Conservation (phyloP, 2,113 vertebrate genomes). For the Steatornis caripensis region DNA sequence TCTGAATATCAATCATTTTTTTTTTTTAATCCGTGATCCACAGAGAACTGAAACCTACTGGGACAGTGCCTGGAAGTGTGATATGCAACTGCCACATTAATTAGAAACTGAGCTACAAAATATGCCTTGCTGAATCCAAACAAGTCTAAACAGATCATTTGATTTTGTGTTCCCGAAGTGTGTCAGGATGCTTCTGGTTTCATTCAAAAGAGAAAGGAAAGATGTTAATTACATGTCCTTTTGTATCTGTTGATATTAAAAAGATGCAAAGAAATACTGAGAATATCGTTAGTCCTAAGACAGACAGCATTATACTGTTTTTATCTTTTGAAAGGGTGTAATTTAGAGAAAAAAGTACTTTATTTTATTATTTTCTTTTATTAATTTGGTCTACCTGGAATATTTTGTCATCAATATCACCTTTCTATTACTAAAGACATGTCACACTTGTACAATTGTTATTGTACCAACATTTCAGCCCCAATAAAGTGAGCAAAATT, state of each 20-base stretch:
- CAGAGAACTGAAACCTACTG: not conserved
- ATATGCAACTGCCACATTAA: not conserved
- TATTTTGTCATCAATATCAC: not conserved
- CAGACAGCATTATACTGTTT: not conserved
- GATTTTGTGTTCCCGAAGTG: not conserved
- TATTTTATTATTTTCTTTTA: not conserved
- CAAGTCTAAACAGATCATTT: not conserved
- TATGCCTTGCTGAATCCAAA: not conserved
- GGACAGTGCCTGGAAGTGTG: not conserved
- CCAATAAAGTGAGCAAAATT: not conserved
- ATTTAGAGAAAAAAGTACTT: not conserved
- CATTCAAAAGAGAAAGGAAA: not conserved
- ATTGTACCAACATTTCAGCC: not conserved
- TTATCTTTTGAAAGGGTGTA: not conserved
- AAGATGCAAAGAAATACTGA: not conserved
- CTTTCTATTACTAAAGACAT: not conserved
- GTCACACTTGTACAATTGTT: not conserved
- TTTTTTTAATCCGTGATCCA: not conserved
- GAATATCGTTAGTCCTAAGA: not conserved
- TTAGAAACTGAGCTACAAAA: conserved; percentile 13
- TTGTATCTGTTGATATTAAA: not conserved
- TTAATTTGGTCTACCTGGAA: not conserved
- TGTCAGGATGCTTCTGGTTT: not conserved
- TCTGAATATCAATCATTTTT: not conserved
- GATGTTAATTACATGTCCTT: not conserved